Evolutionary conservation across 1,140 invertebrate species (phyloP), one percentile per base, ranked within the genome.

Genomic region (Tachypleus tridentatus): DNA sequence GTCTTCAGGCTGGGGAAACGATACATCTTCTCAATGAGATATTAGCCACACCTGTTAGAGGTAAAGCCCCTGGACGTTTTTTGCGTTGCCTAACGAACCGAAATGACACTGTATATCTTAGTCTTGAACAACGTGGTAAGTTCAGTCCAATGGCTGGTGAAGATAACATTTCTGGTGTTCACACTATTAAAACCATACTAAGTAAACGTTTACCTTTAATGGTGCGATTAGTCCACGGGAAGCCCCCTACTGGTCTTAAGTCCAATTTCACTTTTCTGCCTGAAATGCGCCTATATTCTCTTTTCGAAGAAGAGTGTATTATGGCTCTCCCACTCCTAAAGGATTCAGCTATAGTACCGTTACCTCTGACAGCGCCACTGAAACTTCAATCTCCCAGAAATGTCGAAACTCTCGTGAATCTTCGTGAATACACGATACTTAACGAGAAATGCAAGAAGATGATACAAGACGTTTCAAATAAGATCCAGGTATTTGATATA

Each of bases 161-260:
- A 76, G 89, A 92, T 71, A 93, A 92, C 77, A 93, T 96, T 67
- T 89, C 89, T 73, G 92, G 92, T 5, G 91, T 94, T 8, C 91
- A 93, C 76, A 88, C 70, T 54, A 77, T 80, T 52, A 85, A 87
- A 72, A 92, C 91, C 73, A 81, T 97, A 61, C 77, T 95, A 52
- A 85, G 85, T 68, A 93, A 94, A 74, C 80, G 93, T 64, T 82
- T 96, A 76, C 93, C 93, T 3, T 79, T 96, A 59, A 94, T 92
- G 62, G 92, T 95, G 3, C 79, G 92, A 73, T 80, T 96, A 68
- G 90, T 95, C 3, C 89, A 93, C 72, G 93, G 93, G 29, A 87
- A 84, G 68, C 85, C 86, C 51, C 91, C 86, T 9, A 81, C 86
- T 72, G 88, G 87, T 3, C 80, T 87, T 48, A 77, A 70, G 73